These are phyloP conservation scores for Nasonia oneida DNA, from an alignment of 2,888 invertebrate species.

Conservation along the genomic window DNA sequence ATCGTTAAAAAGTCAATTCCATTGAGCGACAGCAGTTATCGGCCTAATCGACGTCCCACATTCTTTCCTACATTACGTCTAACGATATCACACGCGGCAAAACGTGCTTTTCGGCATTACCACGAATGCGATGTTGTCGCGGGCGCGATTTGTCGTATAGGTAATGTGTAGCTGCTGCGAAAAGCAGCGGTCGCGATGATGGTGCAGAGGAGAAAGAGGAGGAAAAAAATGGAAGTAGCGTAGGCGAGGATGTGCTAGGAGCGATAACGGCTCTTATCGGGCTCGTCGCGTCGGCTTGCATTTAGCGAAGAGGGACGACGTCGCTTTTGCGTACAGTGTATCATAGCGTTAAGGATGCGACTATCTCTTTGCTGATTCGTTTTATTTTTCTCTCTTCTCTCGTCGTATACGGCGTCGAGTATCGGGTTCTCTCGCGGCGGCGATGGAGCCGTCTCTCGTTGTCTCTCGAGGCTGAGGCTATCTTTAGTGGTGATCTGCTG, in stretches of 20 bases:
- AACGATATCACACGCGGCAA: background rate
- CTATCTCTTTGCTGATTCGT: background rate
- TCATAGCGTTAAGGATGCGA: background rate
- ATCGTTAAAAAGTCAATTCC: background rate
- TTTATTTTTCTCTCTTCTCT: background rate
- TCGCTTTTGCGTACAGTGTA: background rate
- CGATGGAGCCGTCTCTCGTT: background rate
- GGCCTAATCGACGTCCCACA: background rate
- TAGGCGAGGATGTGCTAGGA: background rate
- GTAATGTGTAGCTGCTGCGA: background rate
- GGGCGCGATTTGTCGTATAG: background rate
- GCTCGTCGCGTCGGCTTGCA: background rate
- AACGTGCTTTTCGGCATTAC: background rate
- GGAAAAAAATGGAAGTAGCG: background rate
- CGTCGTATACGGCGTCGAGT: background rate
- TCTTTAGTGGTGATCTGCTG: background rate
- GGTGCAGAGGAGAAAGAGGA: too few species aligned
- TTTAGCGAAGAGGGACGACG: background rate
- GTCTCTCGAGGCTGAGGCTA: background rate
- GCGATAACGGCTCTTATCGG: slow-evolving; percentile 11
- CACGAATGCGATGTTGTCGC: background rate
- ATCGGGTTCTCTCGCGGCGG: background rate
- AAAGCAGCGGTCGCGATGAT: too few species aligned
- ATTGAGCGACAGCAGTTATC: background rate
- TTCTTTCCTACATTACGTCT: too few species aligned